phyloP scores from a whole-genome alignment of 2,888 invertebrate genomes.

The Ditula angustiorana region DNA sequence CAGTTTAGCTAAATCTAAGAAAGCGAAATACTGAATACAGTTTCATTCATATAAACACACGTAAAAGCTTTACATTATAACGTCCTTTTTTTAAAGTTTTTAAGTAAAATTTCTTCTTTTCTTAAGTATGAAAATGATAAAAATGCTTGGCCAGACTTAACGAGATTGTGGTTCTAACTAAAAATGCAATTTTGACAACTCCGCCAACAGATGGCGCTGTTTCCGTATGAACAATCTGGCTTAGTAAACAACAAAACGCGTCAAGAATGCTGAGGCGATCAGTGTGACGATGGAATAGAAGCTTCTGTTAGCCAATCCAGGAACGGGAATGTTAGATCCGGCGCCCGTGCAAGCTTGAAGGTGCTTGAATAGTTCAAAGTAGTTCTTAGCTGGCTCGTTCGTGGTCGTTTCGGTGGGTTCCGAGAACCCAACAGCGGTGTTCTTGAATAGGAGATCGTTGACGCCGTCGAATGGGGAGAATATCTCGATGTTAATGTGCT shows the following conservation, averaged over 20 bases:
- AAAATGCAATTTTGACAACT: background rate
- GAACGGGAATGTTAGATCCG: conserved; percentile 48
- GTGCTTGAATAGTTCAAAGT: conserved; percentile 83
- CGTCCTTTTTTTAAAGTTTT: no score
- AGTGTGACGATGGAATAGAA: conserved; percentile 62
- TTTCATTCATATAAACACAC: no score
- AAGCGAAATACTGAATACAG: no score
- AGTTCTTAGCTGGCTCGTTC: conserved; percentile 80
- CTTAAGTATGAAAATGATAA: no score
- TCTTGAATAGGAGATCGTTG: conserved; percentile 86
- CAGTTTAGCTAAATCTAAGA: no score
- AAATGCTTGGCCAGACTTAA: no score
- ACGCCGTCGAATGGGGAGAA: conserved; percentile 85
- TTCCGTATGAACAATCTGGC: background rate
- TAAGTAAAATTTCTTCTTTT: no score
- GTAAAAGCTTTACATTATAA: no score
- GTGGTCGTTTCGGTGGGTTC: conserved; percentile 64
- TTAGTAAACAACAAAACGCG: conserved; percentile 57
- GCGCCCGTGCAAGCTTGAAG: conserved; percentile 67
- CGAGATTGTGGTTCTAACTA: no score
- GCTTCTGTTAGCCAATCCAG: conserved; percentile 52
- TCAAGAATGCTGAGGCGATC: conserved; percentile 55
- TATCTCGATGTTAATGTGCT: conserved; percentile 79
- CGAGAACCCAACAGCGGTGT: conserved; percentile 85
- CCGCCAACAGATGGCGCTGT: background rate